Conservation (phyloP, 2,797 vertebrate species). For the Halcyon chelicuti region DNA sequence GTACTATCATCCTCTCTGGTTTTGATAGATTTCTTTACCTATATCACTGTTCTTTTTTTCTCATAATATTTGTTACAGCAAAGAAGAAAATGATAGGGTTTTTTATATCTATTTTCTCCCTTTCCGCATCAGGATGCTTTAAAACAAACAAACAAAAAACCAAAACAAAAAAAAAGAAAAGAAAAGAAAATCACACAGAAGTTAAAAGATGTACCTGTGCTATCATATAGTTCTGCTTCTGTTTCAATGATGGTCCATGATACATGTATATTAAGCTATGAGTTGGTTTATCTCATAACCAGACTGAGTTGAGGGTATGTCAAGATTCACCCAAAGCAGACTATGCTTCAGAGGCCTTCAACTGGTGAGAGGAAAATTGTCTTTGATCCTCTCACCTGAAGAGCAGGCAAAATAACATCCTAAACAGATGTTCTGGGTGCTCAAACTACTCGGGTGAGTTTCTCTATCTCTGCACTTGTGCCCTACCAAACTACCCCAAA, state of each 20-base stretch:
- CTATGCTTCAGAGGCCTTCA: background rate
- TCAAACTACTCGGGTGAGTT: fast-evolving
- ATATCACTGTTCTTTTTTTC: background rate
- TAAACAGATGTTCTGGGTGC: background rate
- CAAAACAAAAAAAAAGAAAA: background rate
- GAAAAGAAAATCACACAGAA: background rate
- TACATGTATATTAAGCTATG: background rate
- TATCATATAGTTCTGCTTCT: background rate
- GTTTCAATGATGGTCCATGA: background rate
- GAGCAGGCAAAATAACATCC: background rate
- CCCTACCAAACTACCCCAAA: fast-evolving
- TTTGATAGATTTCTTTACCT: background rate
- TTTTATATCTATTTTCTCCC: background rate
- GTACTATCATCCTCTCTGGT: background rate
- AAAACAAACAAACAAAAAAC: background rate
- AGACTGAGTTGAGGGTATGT: background rate
- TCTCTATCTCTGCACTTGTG: background rate
- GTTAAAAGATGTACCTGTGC: background rate
- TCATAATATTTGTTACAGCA: background rate
- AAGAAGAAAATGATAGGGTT: background rate
- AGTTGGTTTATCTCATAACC: background rate
- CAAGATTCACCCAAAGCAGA: background rate
- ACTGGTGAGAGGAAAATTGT: fast-evolving
- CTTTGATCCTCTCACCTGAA: background rate
- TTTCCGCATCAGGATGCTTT: background rate